Base-by-base conservation (phyloP, 2,888 invertebrate genomes). In the Dasysyrphus tricinctus region DNA sequence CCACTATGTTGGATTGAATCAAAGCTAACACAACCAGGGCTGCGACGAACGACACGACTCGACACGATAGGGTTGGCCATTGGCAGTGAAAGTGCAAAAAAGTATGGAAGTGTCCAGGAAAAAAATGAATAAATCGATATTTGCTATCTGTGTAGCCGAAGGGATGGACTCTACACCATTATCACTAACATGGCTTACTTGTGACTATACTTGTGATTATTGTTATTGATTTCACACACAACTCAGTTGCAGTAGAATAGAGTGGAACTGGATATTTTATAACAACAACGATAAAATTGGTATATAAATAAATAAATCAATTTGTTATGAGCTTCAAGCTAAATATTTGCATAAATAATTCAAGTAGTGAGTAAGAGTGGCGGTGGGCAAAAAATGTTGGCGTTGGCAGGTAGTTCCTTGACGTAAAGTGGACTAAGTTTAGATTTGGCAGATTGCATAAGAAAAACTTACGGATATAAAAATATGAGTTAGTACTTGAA, bases 41-140 rank as follows among this genome's bases (percentile, higher is more conserved):
- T 5, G 3, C 16, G 37, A 14, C 19, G 8, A 24, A 47, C 24
- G 51, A 34, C 49, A 14, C 16, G 9, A 70, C n/a, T n/a, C n/a
- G n/a, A n/a, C n/a, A n/a, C 63, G 42, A 82, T 77, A 51, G 67
- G 77, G 72, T 67, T 77, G 81, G 72, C 54, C 81, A 78, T 42
- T 32, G 77, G 9, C 59, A 73, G 56, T 81, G 77, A 67, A 77
- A 67, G 19, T 49, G 19, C 63, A 44, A 37, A n/a, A 14, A 6
- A 19, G 14, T 24, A 24, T n/a, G 11, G 61, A 57, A 37, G 16
- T 37, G 61, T 4, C 37, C 39, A 61, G 61, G 75, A 29, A 24
- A 34, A 24, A 63, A 69, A 42, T 63, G 39, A 32, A 72, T 67
- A 73, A 82, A 82, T 78, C 82, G 73, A 82, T 82, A 73, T 61